Base-by-base conservation (phyloP, 2,113 vertebrate species). In the Poeciliopsis turrubarensis region DNA sequence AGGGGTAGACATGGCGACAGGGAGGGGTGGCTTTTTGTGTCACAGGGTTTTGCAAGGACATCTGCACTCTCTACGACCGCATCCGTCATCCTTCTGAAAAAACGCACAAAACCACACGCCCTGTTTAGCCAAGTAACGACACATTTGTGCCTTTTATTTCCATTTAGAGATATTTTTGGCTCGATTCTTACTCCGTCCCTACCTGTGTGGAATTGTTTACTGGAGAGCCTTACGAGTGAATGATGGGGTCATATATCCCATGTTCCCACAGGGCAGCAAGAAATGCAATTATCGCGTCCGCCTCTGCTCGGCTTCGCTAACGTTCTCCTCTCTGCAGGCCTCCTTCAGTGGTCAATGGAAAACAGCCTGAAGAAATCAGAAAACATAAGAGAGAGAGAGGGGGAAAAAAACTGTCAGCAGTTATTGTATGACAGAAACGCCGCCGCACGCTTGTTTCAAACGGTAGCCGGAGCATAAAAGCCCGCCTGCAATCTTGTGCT, bases 211-310 rank as follows among this genome's bases (percentile, higher is more conserved):
- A 70, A 77, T 79, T 82, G 87, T 90, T 92, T 87, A 92, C 76
- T 88, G 79, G 76, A 81, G 78, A 88, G 86, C 71, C 83, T 85
- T 80, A 75, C 89, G 87, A 86, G 89, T 91, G 87, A 90, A 87
- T 79, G 90, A 92, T 89, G 90, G 89, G 83, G 86, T 92, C 89
- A 90, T 88, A 91, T 90, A 92, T 92, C 86, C 91, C 92, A 92
- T 92, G 89, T 82, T 92, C 92, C 91, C 89, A 83, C 68, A 25
- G 90, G 89, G 85, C 78, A 82, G 71, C 65, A 63, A 81, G 80
- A 90, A 91, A 92, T 5, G 41, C 86, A 90, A 92, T 91, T 92
- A 91, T 84, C 66, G 79, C 86, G 77, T 86, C 69, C 22, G 34
- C 86, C 78, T 54, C 82, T 54, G 77, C 77, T 82, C 60, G 25